Evolutionary conservation across 2,888 invertebrate species (phyloP), one percentile per base, ranked within the genome.

Genomic region (Elegia similella): DNA sequence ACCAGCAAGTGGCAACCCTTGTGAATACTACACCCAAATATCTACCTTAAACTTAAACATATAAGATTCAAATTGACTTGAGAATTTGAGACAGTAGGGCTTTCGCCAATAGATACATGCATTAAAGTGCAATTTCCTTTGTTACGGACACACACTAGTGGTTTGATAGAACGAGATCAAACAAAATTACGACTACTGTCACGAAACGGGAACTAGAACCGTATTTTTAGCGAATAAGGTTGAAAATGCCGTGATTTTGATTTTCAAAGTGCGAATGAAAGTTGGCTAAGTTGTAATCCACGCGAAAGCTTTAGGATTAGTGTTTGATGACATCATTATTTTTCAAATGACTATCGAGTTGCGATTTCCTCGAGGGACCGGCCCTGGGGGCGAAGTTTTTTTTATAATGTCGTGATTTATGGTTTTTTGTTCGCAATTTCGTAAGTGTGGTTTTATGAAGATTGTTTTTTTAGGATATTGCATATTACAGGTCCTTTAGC

Each of bases 261-360:
- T 34, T 48, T 63, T 15, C 3, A 1, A n/a, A 55, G 2, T 42
- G 58, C 42, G 61, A 48, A 54, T 52, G 62, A 1, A 67, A 58
- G 55, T 72, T 76, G 75, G 78, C 62, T 58, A 59, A 60, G 67
- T 62, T 78, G 82, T 88, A 91, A 91, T 91, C 88, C 90, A 88
- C 88, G 89, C 88, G 90, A 91, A 91, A 91, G 91, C 91, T 88
- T 86, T 84, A 70, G 86, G 89, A 91, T 91, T 91, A 91, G 90
- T 87, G 88, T 91, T 90, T 91, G 90, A 90, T 91, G 91, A 90
- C 88, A 81, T 91, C 91, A 91, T 91, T 91, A 91, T 89, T 89
- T 86, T 82, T 77, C 82, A 80, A 86, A 90, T 86, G 86, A 86
- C 84, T 79, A 86, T 89, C 86, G 82, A 80, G 86, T 89, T 78